Evolutionary conservation across 2,888 invertebrate genomes (phyloP), one percentile per base, ranked within the genome.

Genomic region (Lepidochrysops patricia): DNA sequence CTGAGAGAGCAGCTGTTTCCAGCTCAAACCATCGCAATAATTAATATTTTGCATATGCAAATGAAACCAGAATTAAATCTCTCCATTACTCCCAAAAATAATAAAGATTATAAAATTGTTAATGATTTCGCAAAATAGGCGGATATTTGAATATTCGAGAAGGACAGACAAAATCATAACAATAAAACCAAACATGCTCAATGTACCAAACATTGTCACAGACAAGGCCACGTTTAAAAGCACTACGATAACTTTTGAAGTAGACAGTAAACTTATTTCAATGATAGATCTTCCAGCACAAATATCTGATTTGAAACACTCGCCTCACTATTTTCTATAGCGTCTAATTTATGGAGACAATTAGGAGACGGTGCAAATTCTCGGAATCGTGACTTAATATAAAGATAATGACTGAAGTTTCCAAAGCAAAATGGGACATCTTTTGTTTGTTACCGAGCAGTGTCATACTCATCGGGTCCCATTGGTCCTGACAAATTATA

Each of bases 401-500:
- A 64, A 65, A 64, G 62, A 68, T 65, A 67, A 70, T 67, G 62
- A 65, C 62, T 68, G 68, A 73, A 72, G 69, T 69, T 67, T 65
- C 65, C 65, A 67, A 63, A 69, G 69, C 65, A 66, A 73, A 77
- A 77, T 71, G 72, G 70, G 67, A 69, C 73, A 74, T 73, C 76
- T 73, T 79, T 81, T 82, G 78, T 82, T 79, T 80, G 75, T 73
- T 70, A 74, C 71, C 66, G 66, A 67, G 62, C 70, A 72, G 77
- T 80, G 76, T 83, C 76, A 70, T 76, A 71, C 63, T 76, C 75
- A 82, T 79, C 77, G 82, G 76, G 78, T 80, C 75, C 75, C 73
- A 83, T 82, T 79, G 79, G 73, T 74, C 72, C 72, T 77, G 79
- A 82, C 80, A 84, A 85, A 85, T 85, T 84, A 79, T 79, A 81